Evolutionary conservation across 1,140 invertebrate species (phyloP).

Genomic region (Drosophila asahinai): DNA sequence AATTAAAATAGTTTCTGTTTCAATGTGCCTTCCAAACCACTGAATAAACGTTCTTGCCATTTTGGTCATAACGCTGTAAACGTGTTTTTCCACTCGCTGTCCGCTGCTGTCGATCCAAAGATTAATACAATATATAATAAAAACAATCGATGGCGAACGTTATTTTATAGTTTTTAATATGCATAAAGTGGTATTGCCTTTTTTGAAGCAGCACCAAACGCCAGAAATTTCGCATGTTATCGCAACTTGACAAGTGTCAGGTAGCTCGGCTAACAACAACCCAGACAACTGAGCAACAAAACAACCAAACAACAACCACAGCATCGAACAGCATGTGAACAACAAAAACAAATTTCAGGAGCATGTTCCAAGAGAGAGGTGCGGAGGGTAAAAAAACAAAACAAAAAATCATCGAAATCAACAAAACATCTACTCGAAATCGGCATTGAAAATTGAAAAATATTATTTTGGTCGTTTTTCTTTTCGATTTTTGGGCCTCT

Average conservation of each 20-base stretch:
- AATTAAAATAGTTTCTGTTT: not conserved
- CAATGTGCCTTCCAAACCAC: conserved; percentile 6
- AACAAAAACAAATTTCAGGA: conserved; percentile 64
- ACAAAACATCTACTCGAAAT: conserved; percentile 25
- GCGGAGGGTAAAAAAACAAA: conserved; percentile 18
- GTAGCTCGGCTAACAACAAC: conserved; percentile 22
- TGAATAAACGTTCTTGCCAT: conserved; percentile 14
- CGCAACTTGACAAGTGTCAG: conserved; percentile 75
- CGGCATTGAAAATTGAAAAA: conserved; percentile 56
- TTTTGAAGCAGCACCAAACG: conserved; percentile 33
- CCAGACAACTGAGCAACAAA: conserved; percentile 20
- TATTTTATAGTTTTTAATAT: conserved; percentile 74
- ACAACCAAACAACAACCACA: conserved; percentile 9
- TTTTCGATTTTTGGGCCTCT: conserved; percentile 32
- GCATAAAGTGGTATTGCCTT: conserved; percentile 77
- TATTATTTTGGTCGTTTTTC: conserved; percentile 41
- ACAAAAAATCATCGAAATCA: conserved; percentile 33
- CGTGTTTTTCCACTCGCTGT: conserved; percentile 60
- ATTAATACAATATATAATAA: conserved; percentile 53
- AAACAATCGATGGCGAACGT: conserved; percentile 69
- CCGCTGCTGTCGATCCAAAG: conserved; percentile 21
- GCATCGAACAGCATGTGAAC: conserved; percentile 35
- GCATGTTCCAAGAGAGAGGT: conserved; percentile 54
- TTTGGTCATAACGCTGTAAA: conserved; percentile 70
- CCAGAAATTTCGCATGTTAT: conserved; percentile 80